Evolutionary conservation across 2,113 vertebrate genomes (phyloP).

Genomic region (Myotis lucifugus): DNA sequence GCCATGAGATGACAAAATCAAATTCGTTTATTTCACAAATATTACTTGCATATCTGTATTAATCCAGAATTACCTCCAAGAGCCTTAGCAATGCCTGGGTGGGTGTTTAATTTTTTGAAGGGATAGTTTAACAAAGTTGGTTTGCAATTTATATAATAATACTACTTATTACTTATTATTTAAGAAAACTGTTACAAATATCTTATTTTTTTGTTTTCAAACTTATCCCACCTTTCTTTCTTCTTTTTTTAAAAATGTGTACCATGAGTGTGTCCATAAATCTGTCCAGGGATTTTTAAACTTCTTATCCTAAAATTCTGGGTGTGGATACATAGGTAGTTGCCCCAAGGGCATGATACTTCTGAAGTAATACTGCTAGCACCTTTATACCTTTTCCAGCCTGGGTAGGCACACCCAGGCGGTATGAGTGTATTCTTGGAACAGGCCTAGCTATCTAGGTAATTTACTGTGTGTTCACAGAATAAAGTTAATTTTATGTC

Average conservation of each 20-base stretch:
- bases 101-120: background rate
- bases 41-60: background rate
- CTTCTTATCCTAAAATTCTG: constrained; percentile 10
- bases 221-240: background rate
- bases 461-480: background rate
- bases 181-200: background rate
- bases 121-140: background rate
- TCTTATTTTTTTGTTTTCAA: background rate
- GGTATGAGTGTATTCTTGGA: background rate
- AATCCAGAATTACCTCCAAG: background rate
- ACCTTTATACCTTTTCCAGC: constrained; percentile 24
- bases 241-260: background rate
- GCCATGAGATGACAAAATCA: background rate
- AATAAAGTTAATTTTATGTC: constrained; percentile 44
- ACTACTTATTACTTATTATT: background rate
- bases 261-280: background rate
- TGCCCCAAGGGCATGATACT: background rate
- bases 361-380: background rate
- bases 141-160: background rate
- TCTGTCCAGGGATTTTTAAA: background rate
- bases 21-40: background rate
- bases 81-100: too few relatives aligned
- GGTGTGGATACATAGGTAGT: background rate
- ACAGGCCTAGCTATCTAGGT: background rate
- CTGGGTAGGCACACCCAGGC: background rate